Conservation (phyloP, 1,140 invertebrate species). For the Euwallacea fornicatus region DNA sequence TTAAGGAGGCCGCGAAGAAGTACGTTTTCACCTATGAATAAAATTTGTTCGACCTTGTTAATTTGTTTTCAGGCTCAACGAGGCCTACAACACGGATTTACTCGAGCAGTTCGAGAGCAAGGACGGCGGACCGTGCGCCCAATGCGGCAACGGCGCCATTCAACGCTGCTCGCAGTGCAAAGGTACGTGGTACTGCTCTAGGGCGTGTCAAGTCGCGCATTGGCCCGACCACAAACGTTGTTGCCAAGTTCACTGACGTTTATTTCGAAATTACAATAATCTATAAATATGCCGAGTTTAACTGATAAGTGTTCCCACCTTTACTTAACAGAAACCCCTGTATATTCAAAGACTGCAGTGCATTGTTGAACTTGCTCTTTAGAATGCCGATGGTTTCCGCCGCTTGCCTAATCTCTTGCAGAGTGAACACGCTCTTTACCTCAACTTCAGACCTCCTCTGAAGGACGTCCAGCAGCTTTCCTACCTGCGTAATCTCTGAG, state of each 20-base stretch:
- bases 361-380: constrained; percentile 61
- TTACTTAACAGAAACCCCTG: constrained; percentile 86
- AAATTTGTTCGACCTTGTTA: not conserved
- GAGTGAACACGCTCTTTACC: constrained; percentile 71
- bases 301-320: constrained; percentile 75
- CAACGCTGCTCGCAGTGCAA: constrained; percentile 63
- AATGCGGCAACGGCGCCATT: constrained; percentile 58
- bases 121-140: constrained; percentile 55
- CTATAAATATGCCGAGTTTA: constrained; percentile 48
- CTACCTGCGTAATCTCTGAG: constrained; percentile 59
- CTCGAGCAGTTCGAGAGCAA: constrained; percentile 58
- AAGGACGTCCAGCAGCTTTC: constrained; percentile 73
- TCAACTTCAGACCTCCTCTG: constrained; percentile 65
- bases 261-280: constrained; percentile 39
- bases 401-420: constrained; percentile 74
- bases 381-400: constrained; percentile 65
- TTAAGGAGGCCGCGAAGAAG: constrained; percentile 57
- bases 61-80: constrained; percentile 55
- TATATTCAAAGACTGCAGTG: constrained; percentile 78
- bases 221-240: constrained; percentile 61
- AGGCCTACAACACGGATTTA: constrained; percentile 60
- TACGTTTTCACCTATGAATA: constrained; percentile 26
- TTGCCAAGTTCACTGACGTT: constrained; percentile 44
- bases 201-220: constrained; percentile 61
- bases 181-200: constrained; percentile 61